Conservation (phyloP, 2,797 vertebrate species). For the Petrocephalus sullivani region DNA sequence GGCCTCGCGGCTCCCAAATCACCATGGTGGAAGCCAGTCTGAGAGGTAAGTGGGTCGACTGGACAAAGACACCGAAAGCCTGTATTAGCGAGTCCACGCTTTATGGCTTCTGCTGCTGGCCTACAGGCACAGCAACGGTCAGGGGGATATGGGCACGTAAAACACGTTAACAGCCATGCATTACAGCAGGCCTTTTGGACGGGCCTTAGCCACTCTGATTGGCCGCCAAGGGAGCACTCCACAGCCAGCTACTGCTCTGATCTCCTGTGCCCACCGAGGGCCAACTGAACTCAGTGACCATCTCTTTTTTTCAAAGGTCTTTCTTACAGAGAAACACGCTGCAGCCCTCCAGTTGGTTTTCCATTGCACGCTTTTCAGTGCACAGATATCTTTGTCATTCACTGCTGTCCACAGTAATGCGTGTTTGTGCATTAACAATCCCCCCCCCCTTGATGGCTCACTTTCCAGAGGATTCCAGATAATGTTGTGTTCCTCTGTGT, state of each 20-base stretch:
- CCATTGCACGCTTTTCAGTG: neutral
- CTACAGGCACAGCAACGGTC: neutral
- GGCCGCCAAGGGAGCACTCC: neutral
- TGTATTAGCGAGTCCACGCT: neutral
- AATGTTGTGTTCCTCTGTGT: neutral
- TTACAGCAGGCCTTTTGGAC: neutral
- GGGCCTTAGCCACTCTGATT: neutral
- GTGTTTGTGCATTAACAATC: neutral
- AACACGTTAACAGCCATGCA: neutral
- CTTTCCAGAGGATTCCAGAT: neutral
- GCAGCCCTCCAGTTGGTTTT: slow-evolving; percentile 1
- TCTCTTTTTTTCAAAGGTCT: neutral
- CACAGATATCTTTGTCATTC: slow-evolving; percentile 7
- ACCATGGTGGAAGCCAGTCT: neutral
- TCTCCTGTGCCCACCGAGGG: neutral
- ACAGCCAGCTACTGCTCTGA: neutral
- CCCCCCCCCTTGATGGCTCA: neutral
- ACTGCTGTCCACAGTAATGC: slow-evolving; percentile 1
- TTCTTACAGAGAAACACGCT: neutral
- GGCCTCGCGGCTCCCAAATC: neutral
- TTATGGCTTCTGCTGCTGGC: neutral
- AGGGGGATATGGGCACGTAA: neutral
- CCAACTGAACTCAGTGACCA: neutral
- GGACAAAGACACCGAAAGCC: neutral
- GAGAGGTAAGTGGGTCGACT: neutral